Percentiles rank a stretch among this genome's conserved stretches.
These are phyloP conservation scores for Byasa hedistus DNA, from an alignment of 2,888 invertebrate genomes.

Conservation along the genomic window DNA sequence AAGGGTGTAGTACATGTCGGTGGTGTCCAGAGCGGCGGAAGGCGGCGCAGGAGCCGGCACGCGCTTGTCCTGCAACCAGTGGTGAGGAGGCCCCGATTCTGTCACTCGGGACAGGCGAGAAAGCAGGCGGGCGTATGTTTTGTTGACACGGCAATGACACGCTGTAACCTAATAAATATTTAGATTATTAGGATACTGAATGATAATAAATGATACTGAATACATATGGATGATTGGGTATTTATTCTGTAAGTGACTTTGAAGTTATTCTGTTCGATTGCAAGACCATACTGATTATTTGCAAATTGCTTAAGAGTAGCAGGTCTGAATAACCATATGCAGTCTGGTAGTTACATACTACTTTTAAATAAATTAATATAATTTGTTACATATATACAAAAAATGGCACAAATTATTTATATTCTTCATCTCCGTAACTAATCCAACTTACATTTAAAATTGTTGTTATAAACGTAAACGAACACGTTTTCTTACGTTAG, in stretches of 20 bases:
- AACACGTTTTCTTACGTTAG: too few species aligned
- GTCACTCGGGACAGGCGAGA: constrained; percentile 74
- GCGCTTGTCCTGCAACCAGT: constrained; percentile 82
- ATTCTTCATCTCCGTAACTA: too few species aligned
- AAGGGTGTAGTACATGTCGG: constrained; percentile 88
- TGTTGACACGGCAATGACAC: constrained; percentile 89
- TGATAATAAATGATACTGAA: background rate
- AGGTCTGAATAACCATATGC: too few species aligned
- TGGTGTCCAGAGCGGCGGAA: constrained; percentile 81
- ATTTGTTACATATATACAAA: too few species aligned
- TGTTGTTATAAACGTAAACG: too few species aligned
- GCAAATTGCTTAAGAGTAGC: too few species aligned
- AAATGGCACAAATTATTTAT: too few species aligned
- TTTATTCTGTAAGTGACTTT: background rate
- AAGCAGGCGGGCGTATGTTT: constrained; percentile 84
- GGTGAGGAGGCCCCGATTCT: constrained; percentile 64
- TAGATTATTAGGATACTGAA: background rate
- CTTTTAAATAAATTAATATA: too few species aligned
- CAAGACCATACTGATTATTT: too few species aligned
- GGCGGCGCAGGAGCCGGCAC: constrained; percentile 50
- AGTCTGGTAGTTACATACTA: too few species aligned
- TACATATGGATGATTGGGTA: background rate
- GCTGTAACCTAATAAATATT: constrained; percentile 81
- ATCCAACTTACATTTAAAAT: too few species aligned
- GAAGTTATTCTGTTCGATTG: too few species aligned